Conservation (phyloP, 1,140 invertebrate species). For the Drosophila arawakana region DNA sequence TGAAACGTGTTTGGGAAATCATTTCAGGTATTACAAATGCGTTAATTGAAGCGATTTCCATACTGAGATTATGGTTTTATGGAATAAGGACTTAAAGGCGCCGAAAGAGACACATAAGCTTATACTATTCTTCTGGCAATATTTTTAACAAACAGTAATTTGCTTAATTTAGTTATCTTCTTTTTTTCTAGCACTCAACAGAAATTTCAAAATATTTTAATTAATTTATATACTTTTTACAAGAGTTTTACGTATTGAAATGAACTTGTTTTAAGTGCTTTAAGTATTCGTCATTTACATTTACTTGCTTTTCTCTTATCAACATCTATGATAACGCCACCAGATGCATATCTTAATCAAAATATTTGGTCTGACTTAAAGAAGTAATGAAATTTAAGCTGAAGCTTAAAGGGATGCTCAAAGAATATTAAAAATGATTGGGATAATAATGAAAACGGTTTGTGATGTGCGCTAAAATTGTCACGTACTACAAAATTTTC, state of each 20-base stretch:
- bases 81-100: no score
- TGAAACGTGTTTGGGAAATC: constrained; percentile 27
- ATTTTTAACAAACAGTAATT: no score
- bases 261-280: no score
- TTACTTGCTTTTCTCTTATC: constrained; percentile 1
- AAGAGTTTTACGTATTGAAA: not conserved
- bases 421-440: constrained; percentile 16
- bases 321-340: constrained; percentile 57
- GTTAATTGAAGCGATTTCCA: constrained; percentile 12
- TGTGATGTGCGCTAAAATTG: constrained; percentile 71
- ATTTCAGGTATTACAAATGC: constrained; percentile 20
- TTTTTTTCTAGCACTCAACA: no score
- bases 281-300: no score
- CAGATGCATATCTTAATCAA: constrained; percentile 75
- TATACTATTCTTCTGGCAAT: no score
- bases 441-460: constrained; percentile 39
- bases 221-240: no score
- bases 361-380: constrained; percentile 76
- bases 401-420: constrained; percentile 27
- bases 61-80: no score
- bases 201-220: no score
- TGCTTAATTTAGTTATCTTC: no score
- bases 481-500: constrained; percentile 66
- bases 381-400: not conserved
- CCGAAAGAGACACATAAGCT: no score